phyloP scores from a whole-genome alignment of 2,797 vertebrate genomes.

The Loris lydekkerianus region DNA sequence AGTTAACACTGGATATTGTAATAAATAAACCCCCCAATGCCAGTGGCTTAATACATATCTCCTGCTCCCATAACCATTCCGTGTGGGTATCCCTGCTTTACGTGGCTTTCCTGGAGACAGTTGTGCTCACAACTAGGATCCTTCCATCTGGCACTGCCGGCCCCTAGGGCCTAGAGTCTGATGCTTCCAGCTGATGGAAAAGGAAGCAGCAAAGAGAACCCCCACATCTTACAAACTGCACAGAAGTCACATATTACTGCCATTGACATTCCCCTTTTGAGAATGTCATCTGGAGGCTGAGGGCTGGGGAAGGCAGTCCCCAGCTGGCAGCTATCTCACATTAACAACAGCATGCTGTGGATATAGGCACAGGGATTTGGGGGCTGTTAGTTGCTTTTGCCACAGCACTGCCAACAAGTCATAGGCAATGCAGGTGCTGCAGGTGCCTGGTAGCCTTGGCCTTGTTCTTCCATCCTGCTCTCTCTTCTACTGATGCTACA shows the following conservation, averaged over 20 bases:
- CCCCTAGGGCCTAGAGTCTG: background rate
- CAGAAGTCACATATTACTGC: background rate
- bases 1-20: background rate
- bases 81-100: background rate
- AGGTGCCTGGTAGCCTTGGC: background rate
- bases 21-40: background rate
- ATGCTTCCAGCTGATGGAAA: background rate
- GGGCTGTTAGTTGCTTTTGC: background rate
- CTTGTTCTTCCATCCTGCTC: background rate
- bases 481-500: background rate
- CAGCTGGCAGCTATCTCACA: background rate
- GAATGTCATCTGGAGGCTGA: background rate
- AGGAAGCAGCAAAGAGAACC: background rate
- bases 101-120: background rate
- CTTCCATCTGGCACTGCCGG: background rate
- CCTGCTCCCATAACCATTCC: background rate
- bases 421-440: background rate
- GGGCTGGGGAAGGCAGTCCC: no score
- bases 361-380: background rate
- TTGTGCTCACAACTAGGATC: background rate
- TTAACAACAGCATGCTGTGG: background rate
- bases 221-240: background rate
- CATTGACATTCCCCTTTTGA: background rate
- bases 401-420: background rate
- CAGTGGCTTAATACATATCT: background rate